Conservation (phyloP, 2,888 invertebrate species). For the Caenorhabditis auriculariae region DNA sequence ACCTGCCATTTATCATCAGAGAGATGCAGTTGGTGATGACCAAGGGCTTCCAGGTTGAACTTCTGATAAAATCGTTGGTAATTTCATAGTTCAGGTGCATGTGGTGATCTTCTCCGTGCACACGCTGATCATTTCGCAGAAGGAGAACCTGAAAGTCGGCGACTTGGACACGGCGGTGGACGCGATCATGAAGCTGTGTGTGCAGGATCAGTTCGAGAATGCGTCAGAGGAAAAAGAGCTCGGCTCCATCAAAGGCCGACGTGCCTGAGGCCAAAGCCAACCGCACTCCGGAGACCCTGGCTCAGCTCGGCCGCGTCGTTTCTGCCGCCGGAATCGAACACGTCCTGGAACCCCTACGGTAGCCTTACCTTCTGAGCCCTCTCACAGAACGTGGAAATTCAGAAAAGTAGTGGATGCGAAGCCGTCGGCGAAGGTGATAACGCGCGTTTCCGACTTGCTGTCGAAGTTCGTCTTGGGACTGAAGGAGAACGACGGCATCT, state of each 20-base stretch:
- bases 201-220: constrained; percentile 84
- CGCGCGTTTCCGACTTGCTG: constrained; percentile 72
- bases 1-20: constrained; percentile 77
- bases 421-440: constrained; percentile 73
- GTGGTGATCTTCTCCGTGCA: constrained; percentile 87
- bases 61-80: background rate
- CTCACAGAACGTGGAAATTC: background rate
- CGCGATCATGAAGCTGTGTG: constrained; percentile 76
- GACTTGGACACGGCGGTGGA: constrained; percentile 80
- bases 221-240: constrained; percentile 90
- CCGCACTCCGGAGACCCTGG: constrained; percentile 83
- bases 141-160: constrained; percentile 72
- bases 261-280: constrained; percentile 69
- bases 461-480: constrained; percentile 71
- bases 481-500: constrained; percentile 73
- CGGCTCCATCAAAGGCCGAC: constrained; percentile 78
- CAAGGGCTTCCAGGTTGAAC: constrained; percentile 78
- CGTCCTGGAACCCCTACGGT: constrained; percentile 25
- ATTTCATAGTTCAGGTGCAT: constrained; percentile 71
- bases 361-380: background rate
- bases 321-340: constrained; percentile 70
- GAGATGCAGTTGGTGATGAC: constrained; percentile 81
- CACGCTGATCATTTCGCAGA: constrained; percentile 74
- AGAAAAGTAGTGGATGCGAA: constrained; percentile 71
- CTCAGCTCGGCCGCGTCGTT: constrained; percentile 79